Base-by-base conservation (phyloP, 2,888 invertebrate species). In the Papilio gigon region DNA sequence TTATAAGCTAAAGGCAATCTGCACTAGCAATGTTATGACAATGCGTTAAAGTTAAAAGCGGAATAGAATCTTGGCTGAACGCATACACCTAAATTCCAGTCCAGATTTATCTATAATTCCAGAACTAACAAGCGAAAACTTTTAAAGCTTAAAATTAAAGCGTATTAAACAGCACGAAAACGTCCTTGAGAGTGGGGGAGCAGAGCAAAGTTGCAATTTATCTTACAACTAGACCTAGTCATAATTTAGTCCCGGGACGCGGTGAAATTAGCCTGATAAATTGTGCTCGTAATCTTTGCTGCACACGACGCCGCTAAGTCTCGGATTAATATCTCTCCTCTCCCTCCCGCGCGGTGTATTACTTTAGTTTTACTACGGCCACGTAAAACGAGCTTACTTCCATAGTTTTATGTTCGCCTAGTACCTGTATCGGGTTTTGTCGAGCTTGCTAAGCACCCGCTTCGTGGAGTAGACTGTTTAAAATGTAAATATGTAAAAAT, bases 201-300 rank as follows among this genome's bases (percentile, higher is more conserved):
- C 64, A 64, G 68, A 47, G 68, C 47, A 64, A 64, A 68, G 59
- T 68, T 68, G 68, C 40, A 65, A 65, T 65, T 69, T 69, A 42
- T 69, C 53, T 65, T 25, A 27, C 50, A 50, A 50, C 60, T 68
- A 69, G 68, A 65, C 68, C 65, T 69, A 65, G 64, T 69, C 69
- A 69, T 69, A 69, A 69, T 65, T 65, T 69, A 69, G 65, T 69
- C 65, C 44, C 14, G 50, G 42, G 25, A 61, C 56, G 56, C 65
- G 69, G 69, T 69, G 42, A 69, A 69, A 69, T 69, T 65, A 65
- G 65, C 65, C 61, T 69, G 69, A 69, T 69, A 69, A 65, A 69
- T 69, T 65, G 69, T 69, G 61, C 60, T 56, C 69, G 61, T 69
- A 61, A 69, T 69, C 69, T 69, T 61, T 61, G 65, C 65, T 69